Evolutionary conservation across 2,888 invertebrate genomes (phyloP), one percentile per base, ranked within the genome.

Genomic region (Corbicula japonica): DNA sequence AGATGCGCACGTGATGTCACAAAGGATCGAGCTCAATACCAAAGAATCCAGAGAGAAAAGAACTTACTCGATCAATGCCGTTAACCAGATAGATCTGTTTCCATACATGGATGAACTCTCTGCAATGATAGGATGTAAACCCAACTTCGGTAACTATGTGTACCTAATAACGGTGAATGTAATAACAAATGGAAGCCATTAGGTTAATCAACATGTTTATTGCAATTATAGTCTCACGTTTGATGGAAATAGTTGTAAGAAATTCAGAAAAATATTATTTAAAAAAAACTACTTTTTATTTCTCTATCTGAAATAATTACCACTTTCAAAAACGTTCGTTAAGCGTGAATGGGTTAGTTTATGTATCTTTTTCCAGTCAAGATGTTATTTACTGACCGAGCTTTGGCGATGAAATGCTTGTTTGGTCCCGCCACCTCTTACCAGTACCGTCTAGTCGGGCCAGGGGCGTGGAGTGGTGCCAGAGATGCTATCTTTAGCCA

Each of bases 51-150:
- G 18, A 10, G 41, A 63, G 71, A 85, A 81, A 12, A 91, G 88
- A 60, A 81, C 85, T 4, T 30, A 74, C 34, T 86, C 89, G 4
- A 86, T 83, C 35, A 76, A 93, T 28, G 93, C 93, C 80, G 93
- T 93, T 1, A 91, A 93, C 21, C 93, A 93, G 80, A 92, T 94
- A 15, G 92, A 94, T 71, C 88, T 83, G 71, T 60, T 90, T 12
- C 68, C 76, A 12, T 94, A 92, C 80, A 93, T 94, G 93, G 94
- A 94, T 80, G 92, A 94, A 65, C 76, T 94, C 65, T 94, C 94
- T 5, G 77, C 87, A 35, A 60, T 92, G 8, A 87, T 92, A 48
- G 94, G 94, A 18, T 93, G 92, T 72, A 89, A 90, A 70, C 94
- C 94, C 0, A 87, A 92, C 76, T 63, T 93, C 34, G 52, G 90